Base-by-base conservation (phyloP, 2,888 invertebrate genomes). In the Mellilla xanthometata region DNA sequence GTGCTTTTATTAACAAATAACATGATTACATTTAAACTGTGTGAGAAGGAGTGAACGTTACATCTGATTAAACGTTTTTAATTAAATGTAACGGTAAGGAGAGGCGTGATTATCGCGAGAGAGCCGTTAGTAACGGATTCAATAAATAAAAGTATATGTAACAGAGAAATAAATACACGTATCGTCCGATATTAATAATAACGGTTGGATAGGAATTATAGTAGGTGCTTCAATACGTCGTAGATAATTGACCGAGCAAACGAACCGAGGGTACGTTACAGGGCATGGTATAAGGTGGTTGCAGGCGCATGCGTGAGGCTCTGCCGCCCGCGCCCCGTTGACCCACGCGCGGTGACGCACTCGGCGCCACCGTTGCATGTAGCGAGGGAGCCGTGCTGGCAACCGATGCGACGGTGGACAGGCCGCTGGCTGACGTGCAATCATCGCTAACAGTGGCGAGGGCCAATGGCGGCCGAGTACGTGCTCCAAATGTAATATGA, bases 201-300 rank as follows among this genome's bases (percentile, higher is more conserved):
- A 35, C 32, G 36, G 31, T 36, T 33, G 33, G 41, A 44, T 34
- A 39, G 32, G 39, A 59, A 60, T 64, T 62, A 59, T 55, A 54
- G 57, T 60, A 65, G 60, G 59, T 54, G 54, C 62, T 71, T 68
- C 70, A 73, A 75, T 77, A 73, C 63, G 69, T 64, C 63, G 58
- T 68, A 72, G 72, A 79, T 82, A 84, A 85, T 82, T 83, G 81
- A 77, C 65, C 68, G 71, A 76, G 75, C 73, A 77, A 81, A 79
- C 81, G 77, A 79, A 77, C 72, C 70, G 68, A 70, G 70, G 69
- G 75, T 72, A 72, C 65, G 72, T 75, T 79, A 79, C 74, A 75
- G 69, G 75, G 71, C 72, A 77, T 77, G 76, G 76, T 70, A 78
- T 77, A 76, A 77, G 68, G 79, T 77, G 76, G 73, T 71, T 71